Evolutionary conservation across 1,140 invertebrate genomes (phyloP).

Genomic region (Teleogryllus occipitalis): DNA sequence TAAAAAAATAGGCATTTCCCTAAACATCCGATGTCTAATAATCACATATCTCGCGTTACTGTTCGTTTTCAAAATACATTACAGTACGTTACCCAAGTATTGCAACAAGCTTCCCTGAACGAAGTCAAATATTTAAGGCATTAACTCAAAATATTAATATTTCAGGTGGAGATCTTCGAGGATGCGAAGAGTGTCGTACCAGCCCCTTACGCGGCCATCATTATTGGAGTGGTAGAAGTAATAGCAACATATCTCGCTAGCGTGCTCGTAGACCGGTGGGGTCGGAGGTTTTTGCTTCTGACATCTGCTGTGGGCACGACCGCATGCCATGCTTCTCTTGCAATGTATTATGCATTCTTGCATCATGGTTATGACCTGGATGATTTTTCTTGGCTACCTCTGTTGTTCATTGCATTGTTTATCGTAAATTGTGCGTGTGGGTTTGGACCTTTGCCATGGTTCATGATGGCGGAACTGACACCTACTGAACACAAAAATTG

Average conservation of each 20-base stretch:
- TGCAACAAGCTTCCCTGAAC: too few relatives aligned
- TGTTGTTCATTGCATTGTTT: slow-evolving; percentile 33
- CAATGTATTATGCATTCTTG: slow-evolving; percentile 28
- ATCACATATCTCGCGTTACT: too few relatives aligned
- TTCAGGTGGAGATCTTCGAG: slow-evolving; percentile 34
- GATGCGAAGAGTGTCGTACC: slow-evolving; percentile 30
- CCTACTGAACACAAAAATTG: slow-evolving; percentile 33
- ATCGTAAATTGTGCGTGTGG: slow-evolving; percentile 36
- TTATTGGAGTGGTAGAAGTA: slow-evolving; percentile 41
- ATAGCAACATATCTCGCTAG: slow-evolving; percentile 27
- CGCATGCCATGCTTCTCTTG: slow-evolving; percentile 25
- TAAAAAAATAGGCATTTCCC: too few relatives aligned
- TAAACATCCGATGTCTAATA: too few relatives aligned
- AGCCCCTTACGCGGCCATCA: slow-evolving; percentile 28
- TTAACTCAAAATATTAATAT: too few relatives aligned
- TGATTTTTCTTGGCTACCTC: slow-evolving; percentile 31
- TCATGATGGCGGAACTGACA: slow-evolving; percentile 40
- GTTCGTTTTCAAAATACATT: too few relatives aligned
- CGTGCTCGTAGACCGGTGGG: slow-evolving; percentile 38
- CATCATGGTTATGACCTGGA: slow-evolving; percentile 24
- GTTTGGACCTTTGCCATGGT: slow-evolving; percentile 40
- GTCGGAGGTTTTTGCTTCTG: slow-evolving; percentile 37
- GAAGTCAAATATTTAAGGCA: too few relatives aligned
- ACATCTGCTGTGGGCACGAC: slow-evolving; percentile 28
- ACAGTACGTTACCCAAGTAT: too few relatives aligned